phyloP scores from a whole-genome alignment of 2,797 vertebrate genomes.

The Notoglanidium macrostoma region DNA sequence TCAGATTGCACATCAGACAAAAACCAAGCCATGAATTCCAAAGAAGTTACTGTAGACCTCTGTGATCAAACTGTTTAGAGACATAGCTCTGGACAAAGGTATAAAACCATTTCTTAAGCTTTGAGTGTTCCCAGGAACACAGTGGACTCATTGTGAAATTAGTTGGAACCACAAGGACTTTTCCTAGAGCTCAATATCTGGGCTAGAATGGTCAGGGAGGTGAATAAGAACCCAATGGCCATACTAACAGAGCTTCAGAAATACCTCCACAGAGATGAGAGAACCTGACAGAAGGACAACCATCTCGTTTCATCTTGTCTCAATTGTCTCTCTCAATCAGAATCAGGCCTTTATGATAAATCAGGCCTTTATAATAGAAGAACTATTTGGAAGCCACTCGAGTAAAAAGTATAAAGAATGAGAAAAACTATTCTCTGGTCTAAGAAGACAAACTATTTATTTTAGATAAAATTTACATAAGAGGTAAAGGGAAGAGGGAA shows the following conservation, averaged over 20 bases:
- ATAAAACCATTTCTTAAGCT: too few relatives aligned
- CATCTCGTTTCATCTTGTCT: not conserved
- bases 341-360: not conserved
- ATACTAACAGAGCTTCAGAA: too few relatives aligned
- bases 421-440: too few relatives aligned
- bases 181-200: not conserved
- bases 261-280: not conserved
- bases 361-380: not conserved
- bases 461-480: too few relatives aligned
- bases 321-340: not conserved
- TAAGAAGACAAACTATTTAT: too few relatives aligned
- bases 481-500: too few relatives aligned
- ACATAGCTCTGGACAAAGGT: too few relatives aligned
- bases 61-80: too few relatives aligned
- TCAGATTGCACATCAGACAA: too few relatives aligned
- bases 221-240: not conserved
- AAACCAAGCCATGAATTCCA: too few relatives aligned
- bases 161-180: not conserved
- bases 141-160: not conserved
- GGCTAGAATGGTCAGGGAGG: not conserved
- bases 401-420: not conserved
- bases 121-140: too few relatives aligned
- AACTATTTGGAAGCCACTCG: not conserved
- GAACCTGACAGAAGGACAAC: not conserved
- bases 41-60: too few relatives aligned